Conservation (phyloP, 2,888 invertebrate species). For the Nomada goodeniana region DNA sequence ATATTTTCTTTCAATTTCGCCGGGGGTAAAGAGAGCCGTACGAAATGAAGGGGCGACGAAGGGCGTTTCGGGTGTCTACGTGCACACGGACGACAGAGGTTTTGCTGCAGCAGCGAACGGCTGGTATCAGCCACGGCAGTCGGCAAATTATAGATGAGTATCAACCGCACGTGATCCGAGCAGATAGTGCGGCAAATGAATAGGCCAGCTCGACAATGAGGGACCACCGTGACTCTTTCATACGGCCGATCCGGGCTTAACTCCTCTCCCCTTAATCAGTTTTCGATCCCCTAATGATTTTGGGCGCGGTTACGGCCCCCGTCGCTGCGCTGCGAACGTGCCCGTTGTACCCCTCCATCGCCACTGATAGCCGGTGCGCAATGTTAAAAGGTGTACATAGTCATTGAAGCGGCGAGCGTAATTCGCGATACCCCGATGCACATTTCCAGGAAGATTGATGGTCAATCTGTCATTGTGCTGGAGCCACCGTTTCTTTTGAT, state of each 20-base stretch:
- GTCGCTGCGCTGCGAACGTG: conserved; percentile 30
- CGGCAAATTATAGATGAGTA: conserved; percentile 81
- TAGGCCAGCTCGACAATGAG: conserved; percentile 79
- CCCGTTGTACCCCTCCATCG: conserved; percentile 44
- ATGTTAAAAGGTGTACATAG: conserved; percentile 51
- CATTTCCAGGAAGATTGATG: conserved; percentile 44
- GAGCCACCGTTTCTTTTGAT: conserved; percentile 35
- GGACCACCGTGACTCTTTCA: conserved; percentile 80
- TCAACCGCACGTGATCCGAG: conserved; percentile 81
- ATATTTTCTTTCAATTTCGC: conserved; percentile 80
- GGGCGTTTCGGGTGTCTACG: conserved; percentile 44
- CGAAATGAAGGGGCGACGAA: conserved; percentile 63
- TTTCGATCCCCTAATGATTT: conserved; percentile 82
- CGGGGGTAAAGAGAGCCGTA: conserved; percentile 29
- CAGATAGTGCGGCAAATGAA: conserved; percentile 82
- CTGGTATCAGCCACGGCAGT: conserved; percentile 53
- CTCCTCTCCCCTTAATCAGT: conserved; percentile 80
- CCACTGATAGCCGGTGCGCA: conserved; percentile 46
- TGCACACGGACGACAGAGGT: conserved; percentile 21
- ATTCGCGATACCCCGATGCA: conserved; percentile 41
- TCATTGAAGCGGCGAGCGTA: conserved; percentile 39
- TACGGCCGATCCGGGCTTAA: conserved; percentile 73
- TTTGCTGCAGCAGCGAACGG: conserved; percentile 23
- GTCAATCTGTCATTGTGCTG: conserved; percentile 25
- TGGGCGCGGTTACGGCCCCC: conserved; percentile 72